Evolutionary conservation across 2,888 invertebrate genomes (phyloP), one percentile per base, ranked within the genome.

Genomic region (Drosophila villosipedis): DNA sequence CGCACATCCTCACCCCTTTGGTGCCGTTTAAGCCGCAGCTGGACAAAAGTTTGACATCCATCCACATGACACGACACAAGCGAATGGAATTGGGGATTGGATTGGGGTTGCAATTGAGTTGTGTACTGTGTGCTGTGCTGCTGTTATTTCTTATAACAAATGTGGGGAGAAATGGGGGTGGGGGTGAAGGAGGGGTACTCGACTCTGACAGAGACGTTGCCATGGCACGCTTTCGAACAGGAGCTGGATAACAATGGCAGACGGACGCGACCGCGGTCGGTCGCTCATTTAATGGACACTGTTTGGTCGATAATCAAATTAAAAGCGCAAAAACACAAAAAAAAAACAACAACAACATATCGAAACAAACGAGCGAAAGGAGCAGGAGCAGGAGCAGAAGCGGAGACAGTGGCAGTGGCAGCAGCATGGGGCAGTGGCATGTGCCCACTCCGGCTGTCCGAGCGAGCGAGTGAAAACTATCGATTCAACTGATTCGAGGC

Each of bases 221-320:
- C 84, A 82, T 83, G 84, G 53, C 64, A 59, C 67, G 71, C 67
- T 59, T 80, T 76, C 22, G 58, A 62, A 64, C 77, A 68, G 78
- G 66, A 75, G 73, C 75, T 60, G 83, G 83, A 80, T 74, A 77
- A 80, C 78, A 78, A 80, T 76, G 41, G 37, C 69, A 74, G 55
- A 67, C 86, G 81, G 78, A 78, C 78, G 69, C 71, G 86, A 82
- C 64, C 81, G 77, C 83, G 81, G 77, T 82, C 82, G 81, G 73
- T 69, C 80, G 84, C 88, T 84, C 85, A 84, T 84, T 86, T 91
- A 89, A 89, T 91, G 91, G 91, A 81, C 91, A 91, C 77, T 90
- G 92, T 92, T 92, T 92, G 92, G 92, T 92, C 92, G 91, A 92
- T 92, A 92, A 91, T 90, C 91, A 91, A 91, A 91, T 91, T 91